These are phyloP conservation scores for Percopsis transmontana DNA, from an alignment of 2,113 vertebrate genomes.

Conservation along the genomic window DNA sequence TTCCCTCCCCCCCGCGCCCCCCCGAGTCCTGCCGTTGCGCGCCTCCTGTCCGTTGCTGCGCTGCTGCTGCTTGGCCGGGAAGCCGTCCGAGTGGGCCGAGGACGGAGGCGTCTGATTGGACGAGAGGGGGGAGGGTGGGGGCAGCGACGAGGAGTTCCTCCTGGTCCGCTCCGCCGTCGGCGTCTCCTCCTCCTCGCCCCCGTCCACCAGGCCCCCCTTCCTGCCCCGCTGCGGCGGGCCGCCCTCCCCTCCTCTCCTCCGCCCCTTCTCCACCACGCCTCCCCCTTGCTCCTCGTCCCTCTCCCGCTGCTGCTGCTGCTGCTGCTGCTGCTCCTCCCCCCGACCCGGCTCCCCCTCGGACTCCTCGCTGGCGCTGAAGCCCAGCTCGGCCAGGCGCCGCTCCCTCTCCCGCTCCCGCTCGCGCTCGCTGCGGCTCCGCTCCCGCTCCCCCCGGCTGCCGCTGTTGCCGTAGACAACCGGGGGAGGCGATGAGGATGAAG, in stretches of 20 bases:
- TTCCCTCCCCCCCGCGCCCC: slow-evolving; percentile 27
- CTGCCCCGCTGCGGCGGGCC: slow-evolving; percentile 53
- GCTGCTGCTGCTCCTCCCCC: slow-evolving; percentile 51
- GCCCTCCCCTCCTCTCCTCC: slow-evolving; percentile 43
- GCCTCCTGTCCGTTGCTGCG: slow-evolving; percentile 79
- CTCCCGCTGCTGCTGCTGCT: slow-evolving; percentile 59
- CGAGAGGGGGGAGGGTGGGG: slow-evolving; percentile 75
- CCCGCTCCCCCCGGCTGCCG: slow-evolving; percentile 47
- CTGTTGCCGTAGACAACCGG: slow-evolving; percentile 51
- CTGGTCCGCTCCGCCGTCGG: slow-evolving; percentile 52
- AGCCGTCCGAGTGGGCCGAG: slow-evolving; percentile 50
- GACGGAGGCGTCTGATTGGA: slow-evolving; percentile 71
- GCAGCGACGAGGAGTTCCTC: slow-evolving; percentile 63
- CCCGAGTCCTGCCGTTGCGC: slow-evolving; percentile 74
- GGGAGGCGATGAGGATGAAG: slow-evolving; percentile 56
- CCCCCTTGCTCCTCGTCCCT: slow-evolving; percentile 60
- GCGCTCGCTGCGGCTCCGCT: slow-evolving; percentile 59
- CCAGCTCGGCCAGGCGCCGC: slow-evolving; percentile 76
- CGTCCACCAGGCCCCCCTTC: slow-evolving; percentile 63
- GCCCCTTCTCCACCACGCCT: slow-evolving; percentile 43
- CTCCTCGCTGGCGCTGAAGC: slow-evolving; percentile 84
- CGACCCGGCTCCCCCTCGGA: slow-evolving; percentile 70
- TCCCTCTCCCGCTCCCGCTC: slow-evolving; percentile 66
- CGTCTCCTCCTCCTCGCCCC: slow-evolving; percentile 59
- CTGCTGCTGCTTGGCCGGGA: slow-evolving; percentile 64